Evolutionary conservation across 2,888 invertebrate species (phyloP).

Genomic region (Frankliniella fusca): DNA sequence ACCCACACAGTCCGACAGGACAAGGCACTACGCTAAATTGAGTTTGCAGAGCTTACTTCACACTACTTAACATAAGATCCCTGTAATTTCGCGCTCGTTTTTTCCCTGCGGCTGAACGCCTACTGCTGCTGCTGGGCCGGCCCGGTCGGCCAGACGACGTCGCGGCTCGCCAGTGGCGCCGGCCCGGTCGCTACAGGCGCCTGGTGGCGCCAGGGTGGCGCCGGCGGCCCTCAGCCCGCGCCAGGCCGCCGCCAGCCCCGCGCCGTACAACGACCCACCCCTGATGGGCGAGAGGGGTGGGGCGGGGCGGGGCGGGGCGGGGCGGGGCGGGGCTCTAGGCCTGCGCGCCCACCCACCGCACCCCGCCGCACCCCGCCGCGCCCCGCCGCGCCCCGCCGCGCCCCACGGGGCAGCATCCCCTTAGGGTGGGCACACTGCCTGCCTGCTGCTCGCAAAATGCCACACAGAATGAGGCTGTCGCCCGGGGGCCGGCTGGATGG

Average conservation of each 20-base stretch:
- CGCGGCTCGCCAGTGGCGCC: neutral
- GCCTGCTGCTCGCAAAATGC: too few species aligned
- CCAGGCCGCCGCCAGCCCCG: neutral
- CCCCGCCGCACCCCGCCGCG: neutral
- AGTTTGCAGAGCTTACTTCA: too few species aligned
- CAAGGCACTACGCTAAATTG: too few species aligned
- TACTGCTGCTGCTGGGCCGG: too few species aligned
- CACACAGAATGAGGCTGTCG: too few species aligned
- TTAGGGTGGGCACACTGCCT: too few species aligned
- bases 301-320: neutral
- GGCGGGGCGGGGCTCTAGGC: neutral
- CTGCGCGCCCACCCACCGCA: neutral
- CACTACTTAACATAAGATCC: too few species aligned
- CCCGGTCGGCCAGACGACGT: neutral
- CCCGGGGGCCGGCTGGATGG: too few species aligned
- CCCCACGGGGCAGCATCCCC: neutral
- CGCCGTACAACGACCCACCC: constrained; percentile 8
- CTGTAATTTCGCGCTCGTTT: too few species aligned
- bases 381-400: neutral
- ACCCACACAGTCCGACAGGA: too few species aligned
- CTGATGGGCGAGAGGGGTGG: neutral
- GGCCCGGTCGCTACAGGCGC: neutral
- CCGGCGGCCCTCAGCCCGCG: neutral
- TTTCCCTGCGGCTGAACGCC: too few species aligned
- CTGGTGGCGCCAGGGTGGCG: neutral